A percentile compares a stretch with the other conserved stretches of the same genome.
These are phyloP conservation scores for Clistopyga incitator DNA, from an alignment of 2,888 invertebrate species.

Conservation along the genomic window DNA sequence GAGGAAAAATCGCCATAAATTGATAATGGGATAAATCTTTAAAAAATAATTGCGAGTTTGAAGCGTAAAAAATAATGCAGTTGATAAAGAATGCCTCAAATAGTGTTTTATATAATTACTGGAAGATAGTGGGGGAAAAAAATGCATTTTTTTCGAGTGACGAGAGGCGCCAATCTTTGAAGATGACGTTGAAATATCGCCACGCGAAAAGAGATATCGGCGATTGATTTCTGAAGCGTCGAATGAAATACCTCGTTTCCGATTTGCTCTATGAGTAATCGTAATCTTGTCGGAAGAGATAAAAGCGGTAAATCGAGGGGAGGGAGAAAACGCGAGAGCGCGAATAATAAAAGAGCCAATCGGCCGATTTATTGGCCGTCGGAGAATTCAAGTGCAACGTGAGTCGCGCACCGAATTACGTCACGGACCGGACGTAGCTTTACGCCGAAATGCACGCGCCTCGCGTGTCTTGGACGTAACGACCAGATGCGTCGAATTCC, in stretches of 20 bases:
- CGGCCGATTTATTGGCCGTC: not conserved
- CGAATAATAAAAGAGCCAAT: not conserved
- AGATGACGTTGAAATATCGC: not conserved
- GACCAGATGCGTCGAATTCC: slow-evolving; percentile 63
- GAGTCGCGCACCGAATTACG: slow-evolving; percentile 29
- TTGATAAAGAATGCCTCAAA: too few relatives aligned
- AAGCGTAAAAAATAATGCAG: too few relatives aligned
- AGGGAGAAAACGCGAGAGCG: not conserved
- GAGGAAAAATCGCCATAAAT: too few relatives aligned
- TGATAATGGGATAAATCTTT: too few relatives aligned
- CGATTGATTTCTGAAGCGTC: slow-evolving; percentile 5
- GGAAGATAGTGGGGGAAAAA: not conserved
- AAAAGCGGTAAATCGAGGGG: slow-evolving; percentile 33
- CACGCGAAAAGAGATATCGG: slow-evolving; percentile 7
- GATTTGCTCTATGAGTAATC: slow-evolving; percentile 46
- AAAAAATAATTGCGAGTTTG: too few relatives aligned
- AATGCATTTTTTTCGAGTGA: not conserved
- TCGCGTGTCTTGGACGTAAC: slow-evolving; percentile 6
- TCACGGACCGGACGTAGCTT: slow-evolving; percentile 35
- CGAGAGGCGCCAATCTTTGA: not conserved
- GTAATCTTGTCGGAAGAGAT: slow-evolving; percentile 21
- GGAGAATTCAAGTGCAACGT: slow-evolving; percentile 22
- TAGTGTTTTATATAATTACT: not conserved
- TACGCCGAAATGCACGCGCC: slow-evolving; percentile 42
- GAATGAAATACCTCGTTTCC: slow-evolving; percentile 18